Percentiles rank a stretch among this genome's conserved stretches.
phyloP scores from a whole-genome alignment of 2,113 vertebrate species.

The Odontophorus gujanensis region DNA sequence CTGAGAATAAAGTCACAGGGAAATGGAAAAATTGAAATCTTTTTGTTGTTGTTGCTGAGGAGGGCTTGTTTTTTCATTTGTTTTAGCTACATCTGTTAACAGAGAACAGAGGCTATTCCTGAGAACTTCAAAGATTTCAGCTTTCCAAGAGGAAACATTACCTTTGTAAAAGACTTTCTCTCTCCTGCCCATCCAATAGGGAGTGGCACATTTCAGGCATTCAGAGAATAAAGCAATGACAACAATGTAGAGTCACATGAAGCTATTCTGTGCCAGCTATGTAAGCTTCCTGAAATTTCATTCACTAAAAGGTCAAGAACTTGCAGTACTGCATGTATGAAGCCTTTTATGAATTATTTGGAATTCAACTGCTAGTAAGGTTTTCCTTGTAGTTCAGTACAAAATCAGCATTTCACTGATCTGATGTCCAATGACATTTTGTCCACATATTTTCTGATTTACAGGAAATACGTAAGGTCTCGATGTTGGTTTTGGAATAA shows the following conservation, averaged over 20 bases:
- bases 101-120: not conserved
- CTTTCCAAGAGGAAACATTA: constrained; percentile 53
- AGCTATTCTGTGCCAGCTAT: constrained; percentile 19
- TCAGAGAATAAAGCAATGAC: constrained; percentile 53
- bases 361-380: not conserved
- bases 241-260: constrained; percentile 54
- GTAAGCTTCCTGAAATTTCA: constrained; percentile 46
- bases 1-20: not conserved
- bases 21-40: not conserved
- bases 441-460: not conserved
- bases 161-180: constrained; percentile 8
- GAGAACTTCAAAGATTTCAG: constrained; percentile 14
- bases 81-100: not conserved
- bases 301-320: constrained; percentile 57
- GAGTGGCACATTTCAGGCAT: constrained; percentile 49
- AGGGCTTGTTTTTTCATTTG: not conserved
- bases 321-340: constrained; percentile 15
- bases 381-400: constrained; percentile 7
- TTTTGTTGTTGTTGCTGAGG: not conserved
- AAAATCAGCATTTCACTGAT: constrained; percentile 32
- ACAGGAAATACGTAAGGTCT: not conserved
- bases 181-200: constrained; percentile 17
- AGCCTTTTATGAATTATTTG: constrained; percentile 9
- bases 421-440: not conserved
- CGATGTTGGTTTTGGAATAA: not conserved